Evolutionary conservation across 2,113 vertebrate genomes (phyloP), one percentile per base, ranked within the genome.

Genomic region (Phalacrocorax aristotelis): DNA sequence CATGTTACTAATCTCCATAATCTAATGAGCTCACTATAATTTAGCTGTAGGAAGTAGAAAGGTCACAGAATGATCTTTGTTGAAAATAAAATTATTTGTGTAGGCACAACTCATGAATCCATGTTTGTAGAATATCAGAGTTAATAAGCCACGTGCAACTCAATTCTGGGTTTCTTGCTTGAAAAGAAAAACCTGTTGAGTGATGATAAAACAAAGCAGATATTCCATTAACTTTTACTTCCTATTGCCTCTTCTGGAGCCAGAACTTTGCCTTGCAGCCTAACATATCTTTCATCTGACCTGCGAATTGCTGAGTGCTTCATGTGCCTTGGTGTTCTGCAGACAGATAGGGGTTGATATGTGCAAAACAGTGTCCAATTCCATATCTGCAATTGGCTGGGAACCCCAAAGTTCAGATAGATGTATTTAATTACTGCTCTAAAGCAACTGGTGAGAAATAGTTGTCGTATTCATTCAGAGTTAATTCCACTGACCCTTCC

Each of bases 1-100:
- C 7, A 5, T n/a, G 4, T 57, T 69, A 66, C 25, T 64, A 75
- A 79, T 52, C 34, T 89, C 19, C 72, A 66, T 79, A 90, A 87
- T 74, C 49, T 86, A 96, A 93, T 94, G 25, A 92, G 40, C 14
- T 93, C 30, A 60, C 34, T 80, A 15, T 75, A 96, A 79, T 83
- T 87, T 82, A 86, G 66, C 54, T 77, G 7, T 57, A 57, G 30
- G 64, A 97, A 87, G 70, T 66, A 94, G 32, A 94, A 96, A 97
- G 54, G 72, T 30, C 68, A 62, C 22, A 91, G 87, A 96, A 92
- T 2, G 34, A 66, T 86, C 87, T 90, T 66, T 93, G 19, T 34
- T 84, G 40, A 95, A 89, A 94, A 88, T 69, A 92, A 96, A 91
- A 61, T 81, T 8, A 60, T 90, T 93, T 89, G 27, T 72, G 58